A percentile compares a stretch with the other conserved stretches of the same genome.
phyloP scores from a whole-genome alignment of 2,113 vertebrate species.

The Montifringilla adamsi region DNA sequence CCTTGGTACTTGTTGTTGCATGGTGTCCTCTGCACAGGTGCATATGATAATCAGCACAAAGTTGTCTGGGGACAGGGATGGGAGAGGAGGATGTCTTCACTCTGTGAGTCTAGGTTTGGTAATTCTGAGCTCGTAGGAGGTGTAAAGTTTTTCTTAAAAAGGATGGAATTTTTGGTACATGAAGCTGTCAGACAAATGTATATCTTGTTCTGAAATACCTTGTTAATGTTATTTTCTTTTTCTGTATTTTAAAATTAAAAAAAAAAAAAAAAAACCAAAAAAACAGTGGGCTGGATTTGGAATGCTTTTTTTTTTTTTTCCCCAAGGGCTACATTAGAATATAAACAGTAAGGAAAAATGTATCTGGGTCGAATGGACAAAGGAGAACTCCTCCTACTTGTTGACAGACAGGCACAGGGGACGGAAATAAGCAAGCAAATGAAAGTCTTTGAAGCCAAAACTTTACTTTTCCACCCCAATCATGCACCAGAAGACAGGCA shows the following conservation, averaged over 20 bases:
- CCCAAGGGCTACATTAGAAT: background rate
- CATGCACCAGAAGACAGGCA: background rate
- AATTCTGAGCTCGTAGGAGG: background rate
- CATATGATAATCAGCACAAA: background rate
- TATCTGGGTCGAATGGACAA: background rate
- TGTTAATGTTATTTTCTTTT: background rate
- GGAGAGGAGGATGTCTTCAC: background rate
- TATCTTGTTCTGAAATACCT: background rate
- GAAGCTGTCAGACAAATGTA: slow-evolving; percentile 3
- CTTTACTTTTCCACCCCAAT: background rate
- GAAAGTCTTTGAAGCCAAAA: background rate
- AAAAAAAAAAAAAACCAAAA: no score
- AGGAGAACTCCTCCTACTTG: background rate
- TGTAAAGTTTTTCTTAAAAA: background rate
- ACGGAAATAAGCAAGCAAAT: background rate
- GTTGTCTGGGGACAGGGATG: background rate
- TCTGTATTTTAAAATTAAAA: background rate
- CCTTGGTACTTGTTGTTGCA: background rate
- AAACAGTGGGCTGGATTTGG: background rate
- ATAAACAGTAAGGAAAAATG: background rate
- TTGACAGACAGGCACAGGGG: background rate
- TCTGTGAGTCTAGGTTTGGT: background rate
- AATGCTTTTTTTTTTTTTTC: no score
- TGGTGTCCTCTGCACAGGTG: background rate
- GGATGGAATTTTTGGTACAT: background rate